phyloP scores from a whole-genome alignment of 2,113 vertebrate genomes.

The Delphinus delphis region DNA sequence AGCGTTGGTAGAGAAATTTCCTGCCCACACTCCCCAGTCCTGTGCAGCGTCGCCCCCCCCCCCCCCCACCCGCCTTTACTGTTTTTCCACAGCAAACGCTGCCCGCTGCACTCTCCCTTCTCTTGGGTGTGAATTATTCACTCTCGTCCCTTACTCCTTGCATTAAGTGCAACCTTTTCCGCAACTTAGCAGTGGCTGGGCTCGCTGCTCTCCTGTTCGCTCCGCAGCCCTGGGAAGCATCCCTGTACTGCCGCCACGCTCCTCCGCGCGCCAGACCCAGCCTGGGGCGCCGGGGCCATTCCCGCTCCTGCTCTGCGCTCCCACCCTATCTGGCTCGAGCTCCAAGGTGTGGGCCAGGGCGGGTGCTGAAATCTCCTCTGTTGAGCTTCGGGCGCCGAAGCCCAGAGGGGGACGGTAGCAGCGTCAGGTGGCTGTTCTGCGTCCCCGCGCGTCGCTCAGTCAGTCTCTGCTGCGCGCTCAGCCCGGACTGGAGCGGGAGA shows the following conservation, averaged over 20 bases:
- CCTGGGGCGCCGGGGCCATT: neutral
- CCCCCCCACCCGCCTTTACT: too few species aligned
- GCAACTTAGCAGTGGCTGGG: neutral
- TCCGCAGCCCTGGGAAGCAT: neutral
- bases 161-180: neutral
- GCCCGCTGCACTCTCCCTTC: neutral
- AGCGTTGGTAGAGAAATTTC: neutral
- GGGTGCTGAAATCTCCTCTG: neutral
- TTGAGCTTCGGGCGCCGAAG: neutral
- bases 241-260: rapidly evolving
- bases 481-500: neutral
- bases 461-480: neutral
- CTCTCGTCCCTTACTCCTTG: neutral
- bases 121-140: neutral
- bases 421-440: constrained; percentile 73
- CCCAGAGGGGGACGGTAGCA: constrained; percentile 61
- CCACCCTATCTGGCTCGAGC: neutral
- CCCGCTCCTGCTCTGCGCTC: neutral
- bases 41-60: neutral
- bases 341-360: neutral
- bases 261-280: neutral
- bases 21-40: too few species aligned
- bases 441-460: constrained; percentile 29
- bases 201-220: neutral
- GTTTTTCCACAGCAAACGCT: neutral